Evolutionary conservation across 2,888 invertebrate species (phyloP).

Genomic region (Mythimna pallens): DNA sequence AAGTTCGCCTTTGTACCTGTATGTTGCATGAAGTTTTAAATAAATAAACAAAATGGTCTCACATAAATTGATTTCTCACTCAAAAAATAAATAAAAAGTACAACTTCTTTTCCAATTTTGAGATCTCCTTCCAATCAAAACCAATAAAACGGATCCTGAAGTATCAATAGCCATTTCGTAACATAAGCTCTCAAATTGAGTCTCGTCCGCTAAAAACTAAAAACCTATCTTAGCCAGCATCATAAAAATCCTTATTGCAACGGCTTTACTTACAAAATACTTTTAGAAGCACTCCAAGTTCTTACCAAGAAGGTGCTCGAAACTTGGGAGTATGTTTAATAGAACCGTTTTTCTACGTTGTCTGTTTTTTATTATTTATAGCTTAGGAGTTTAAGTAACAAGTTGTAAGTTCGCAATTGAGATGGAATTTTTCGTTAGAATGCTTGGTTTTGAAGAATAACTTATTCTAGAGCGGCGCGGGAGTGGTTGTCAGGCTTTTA

Average conservation of each 20-base stretch:
- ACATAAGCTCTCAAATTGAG: slow-evolving; percentile 51
- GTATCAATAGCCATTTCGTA: slow-evolving; percentile 35
- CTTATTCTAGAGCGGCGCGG: background rate
- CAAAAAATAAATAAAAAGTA: background rate
- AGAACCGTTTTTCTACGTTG: slow-evolving; percentile 54
- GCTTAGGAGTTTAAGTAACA: slow-evolving; percentile 54
- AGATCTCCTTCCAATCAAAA: slow-evolving; percentile 7
- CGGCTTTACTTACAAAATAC: slow-evolving; percentile 68
- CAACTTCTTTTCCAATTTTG: background rate
- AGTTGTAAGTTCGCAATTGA: slow-evolving; percentile 46
- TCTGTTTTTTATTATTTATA: slow-evolving; percentile 59
- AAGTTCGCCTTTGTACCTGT: too few species aligned
- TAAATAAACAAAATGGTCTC: too few species aligned
- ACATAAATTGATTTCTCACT: too few species aligned
- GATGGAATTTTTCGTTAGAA: slow-evolving; percentile 27
- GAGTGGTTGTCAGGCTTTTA: too few species aligned
- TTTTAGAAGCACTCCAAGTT: slow-evolving; percentile 69
- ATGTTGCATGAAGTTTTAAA: too few species aligned
- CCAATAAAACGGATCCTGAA: slow-evolving; percentile 48
- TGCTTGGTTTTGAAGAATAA: slow-evolving; percentile 1
- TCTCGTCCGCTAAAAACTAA: slow-evolving; percentile 51
- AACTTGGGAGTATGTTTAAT: slow-evolving; percentile 63
- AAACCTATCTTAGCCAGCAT: slow-evolving; percentile 60
- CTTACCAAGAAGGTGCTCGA: slow-evolving; percentile 64
- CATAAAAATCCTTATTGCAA: slow-evolving; percentile 68